A percentile compares a stretch with the other conserved stretches of the same genome.
Conservation (phyloP, 2,113 vertebrate species). For the Dunckerocampus dactyliophorus region DNA sequence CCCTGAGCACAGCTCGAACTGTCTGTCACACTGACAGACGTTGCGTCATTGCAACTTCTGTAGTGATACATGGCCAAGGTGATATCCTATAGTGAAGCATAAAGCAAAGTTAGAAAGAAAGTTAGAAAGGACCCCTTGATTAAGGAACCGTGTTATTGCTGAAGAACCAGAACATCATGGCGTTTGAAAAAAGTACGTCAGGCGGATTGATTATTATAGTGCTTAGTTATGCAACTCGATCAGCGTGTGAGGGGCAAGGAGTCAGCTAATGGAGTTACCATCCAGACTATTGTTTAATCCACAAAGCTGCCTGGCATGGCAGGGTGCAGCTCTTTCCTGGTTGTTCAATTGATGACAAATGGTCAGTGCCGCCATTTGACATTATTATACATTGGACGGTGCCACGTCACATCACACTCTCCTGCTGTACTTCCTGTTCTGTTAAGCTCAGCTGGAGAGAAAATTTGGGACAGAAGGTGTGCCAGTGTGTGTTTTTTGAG, state of each 20-base stretch:
- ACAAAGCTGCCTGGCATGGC: neutral
- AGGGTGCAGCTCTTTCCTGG: conserved; percentile 8
- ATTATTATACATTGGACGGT: conserved; percentile 37
- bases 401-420: conserved; percentile 51
- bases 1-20: no score
- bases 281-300: neutral
- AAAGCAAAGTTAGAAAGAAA: no score
- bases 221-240: neutral
- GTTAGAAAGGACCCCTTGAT: neutral
- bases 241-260: conserved; percentile 15
- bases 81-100: no score
- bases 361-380: conserved; percentile 44
- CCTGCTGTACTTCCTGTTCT: conserved; percentile 66
- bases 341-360: conserved; percentile 20
- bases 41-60: no score
- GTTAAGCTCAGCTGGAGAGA: conserved; percentile 60
- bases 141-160: neutral
- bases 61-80: no score
- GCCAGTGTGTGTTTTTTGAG: conserved; percentile 34
- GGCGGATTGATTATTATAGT: neutral
- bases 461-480: conserved; percentile 60
- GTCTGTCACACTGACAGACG: no score
- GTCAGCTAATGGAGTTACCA: conserved; percentile 14
- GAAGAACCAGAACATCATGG: neutral
- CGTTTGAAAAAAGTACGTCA: neutral